A percentile compares a stretch with the other conserved stretches of the same genome.
Evolutionary conservation across 37 sponge, comb jelly and placozoan species (phyloP).

Genomic region (Agelas oroides): DNA sequence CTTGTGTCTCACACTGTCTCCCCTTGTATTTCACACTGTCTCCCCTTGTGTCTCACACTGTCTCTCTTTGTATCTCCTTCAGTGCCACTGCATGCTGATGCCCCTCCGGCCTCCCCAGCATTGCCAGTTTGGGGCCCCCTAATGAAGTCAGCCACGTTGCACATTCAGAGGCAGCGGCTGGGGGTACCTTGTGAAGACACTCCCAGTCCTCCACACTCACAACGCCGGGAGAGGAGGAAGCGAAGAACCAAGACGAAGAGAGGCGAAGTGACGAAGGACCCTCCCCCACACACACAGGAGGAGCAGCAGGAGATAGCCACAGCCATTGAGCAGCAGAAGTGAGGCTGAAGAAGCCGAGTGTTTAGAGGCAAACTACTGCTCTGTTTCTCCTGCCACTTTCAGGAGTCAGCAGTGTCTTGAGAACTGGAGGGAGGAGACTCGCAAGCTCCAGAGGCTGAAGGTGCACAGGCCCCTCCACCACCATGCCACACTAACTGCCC

Average conservation of each 20-base stretch:
- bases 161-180: background rate
- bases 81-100: background rate
- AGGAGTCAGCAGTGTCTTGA: slow-evolving; percentile 59
- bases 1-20: too few species aligned
- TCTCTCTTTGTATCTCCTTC: too few species aligned
- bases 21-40: too few species aligned
- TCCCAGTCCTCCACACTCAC: too few species aligned
- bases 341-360: too few species aligned
- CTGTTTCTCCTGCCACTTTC: background rate
- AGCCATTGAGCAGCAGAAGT: slow-evolving; percentile 48
- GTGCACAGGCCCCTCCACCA: background rate
- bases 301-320: slow-evolving; percentile 17
- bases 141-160: slow-evolving; percentile 20
- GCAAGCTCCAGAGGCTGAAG: slow-evolving; percentile 32
- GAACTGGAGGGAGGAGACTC: slow-evolving; percentile 65
- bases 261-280: background rate
- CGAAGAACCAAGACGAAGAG: background rate
- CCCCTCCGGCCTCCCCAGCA: too few species aligned
- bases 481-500: slow-evolving; percentile 19
- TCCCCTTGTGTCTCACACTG: too few species aligned
- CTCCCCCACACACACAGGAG: background rate
- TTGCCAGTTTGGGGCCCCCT: background rate
- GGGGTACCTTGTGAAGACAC: background rate
- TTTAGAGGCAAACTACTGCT: too few species aligned
- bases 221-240: background rate